These are phyloP conservation scores for Drosophila melanogaster DNA, from an alignment of 1,140 invertebrate species.

Conservation along the genomic window Release_6_plus_ISO1_MT NT_033777.3:13486001-13486500, in stretches of 20 bases:
- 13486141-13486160: not conserved
- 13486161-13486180: not conserved
- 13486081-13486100: not conserved
- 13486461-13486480: conserved; percentile 78
- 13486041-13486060: not conserved
- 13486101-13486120: not conserved
- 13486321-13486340: conserved; percentile 35
- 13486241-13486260: conserved; percentile 83
- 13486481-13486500: conserved; percentile 84
- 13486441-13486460: conserved; percentile 47
- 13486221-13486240: conserved; percentile 76
- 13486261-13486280: conserved; percentile 72
- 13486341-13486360: conserved; percentile 18
- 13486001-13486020: not conserved
- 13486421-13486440: conserved; percentile 32
- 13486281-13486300: conserved; percentile 15
- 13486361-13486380: not conserved
- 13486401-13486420: conserved; percentile 26
- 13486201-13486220: conserved; percentile 24
- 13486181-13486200: conserved; percentile 18
- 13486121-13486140: not conserved
- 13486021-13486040: not conserved
- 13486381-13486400: conserved; percentile 12
- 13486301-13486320: not conserved
- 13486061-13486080: not conserved